Conservation (phyloP, 2,113 vertebrate species). For the Coptodon rendalli region DNA sequence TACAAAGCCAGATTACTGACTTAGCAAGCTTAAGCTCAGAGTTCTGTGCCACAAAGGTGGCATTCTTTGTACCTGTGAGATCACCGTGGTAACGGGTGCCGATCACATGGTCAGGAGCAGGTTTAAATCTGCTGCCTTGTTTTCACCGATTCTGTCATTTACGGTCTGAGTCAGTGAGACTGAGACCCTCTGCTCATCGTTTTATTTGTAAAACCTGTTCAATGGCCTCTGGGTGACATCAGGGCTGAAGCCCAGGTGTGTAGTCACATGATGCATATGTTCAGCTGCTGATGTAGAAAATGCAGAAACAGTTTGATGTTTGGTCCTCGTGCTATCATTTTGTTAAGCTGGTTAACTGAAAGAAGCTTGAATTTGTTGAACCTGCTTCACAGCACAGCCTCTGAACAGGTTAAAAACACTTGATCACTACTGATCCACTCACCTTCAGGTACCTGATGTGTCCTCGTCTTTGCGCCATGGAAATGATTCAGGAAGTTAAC, state of each 20-base stretch:
- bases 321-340: not conserved
- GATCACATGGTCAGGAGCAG: not conserved
- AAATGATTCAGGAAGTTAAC: conserved; percentile 1
- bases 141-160: not conserved
- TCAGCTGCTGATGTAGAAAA: not conserved
- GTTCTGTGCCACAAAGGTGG: not conserved
- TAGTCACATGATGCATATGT: not conserved
- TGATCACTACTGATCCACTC: not conserved
- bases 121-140: not conserved
- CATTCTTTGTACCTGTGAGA: not conserved
- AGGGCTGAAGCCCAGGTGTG: not conserved
- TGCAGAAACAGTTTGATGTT: not conserved
- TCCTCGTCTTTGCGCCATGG: conserved; percentile 75
- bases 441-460: conserved; percentile 77
- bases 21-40: not conserved
- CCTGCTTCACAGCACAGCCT: not conserved
- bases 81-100: not conserved
- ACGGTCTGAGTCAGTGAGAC: not conserved
- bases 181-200: not conserved
- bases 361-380: not conserved
- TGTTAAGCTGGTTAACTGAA: not conserved
- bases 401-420: not conserved
- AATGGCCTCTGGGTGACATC: not conserved
- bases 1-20: not conserved
- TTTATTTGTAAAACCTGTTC: not conserved